These are phyloP conservation scores for Piprites chloris DNA, from an alignment of 2,113 vertebrate genomes.

Conservation along the genomic window DNA sequence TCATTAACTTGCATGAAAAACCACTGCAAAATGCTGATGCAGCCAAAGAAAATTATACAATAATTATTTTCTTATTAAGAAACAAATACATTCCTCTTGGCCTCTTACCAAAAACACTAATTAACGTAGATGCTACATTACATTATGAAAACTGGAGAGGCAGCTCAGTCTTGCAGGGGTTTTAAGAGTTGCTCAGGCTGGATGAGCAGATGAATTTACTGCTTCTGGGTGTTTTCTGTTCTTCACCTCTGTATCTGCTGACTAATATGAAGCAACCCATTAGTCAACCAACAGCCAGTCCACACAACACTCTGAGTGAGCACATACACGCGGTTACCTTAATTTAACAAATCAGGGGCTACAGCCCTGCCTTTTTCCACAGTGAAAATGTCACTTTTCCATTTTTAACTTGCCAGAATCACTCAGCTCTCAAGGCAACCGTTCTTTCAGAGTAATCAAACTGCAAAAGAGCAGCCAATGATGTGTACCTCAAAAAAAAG, in stretches of 20 bases:
- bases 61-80: conserved; percentile 85
- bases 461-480: background rate
- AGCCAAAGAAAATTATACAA: conserved; percentile 75
- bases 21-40: conserved; percentile 46
- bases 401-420: background rate
- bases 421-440: background rate
- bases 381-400: background rate
- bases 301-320: background rate
- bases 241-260: background rate
- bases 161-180: conserved; percentile 39
- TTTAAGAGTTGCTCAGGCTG: background rate
- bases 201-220: conserved; percentile 38
- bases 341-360: background rate
- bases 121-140: conserved; percentile 74
- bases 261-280: background rate
- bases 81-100: conserved; percentile 78
- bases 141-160: conserved; percentile 68
- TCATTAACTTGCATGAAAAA: conserved; percentile 66
- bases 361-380: background rate
- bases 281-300: background rate
- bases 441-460: background rate
- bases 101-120: conserved; percentile 68
- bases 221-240: background rate
- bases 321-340: background rate
- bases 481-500: background rate